Percentiles rank a stretch among this genome's conserved stretches.
Evolutionary conservation across 2,113 vertebrate genomes (phyloP).

Genomic region (Ibidorhyncha struthersii): DNA sequence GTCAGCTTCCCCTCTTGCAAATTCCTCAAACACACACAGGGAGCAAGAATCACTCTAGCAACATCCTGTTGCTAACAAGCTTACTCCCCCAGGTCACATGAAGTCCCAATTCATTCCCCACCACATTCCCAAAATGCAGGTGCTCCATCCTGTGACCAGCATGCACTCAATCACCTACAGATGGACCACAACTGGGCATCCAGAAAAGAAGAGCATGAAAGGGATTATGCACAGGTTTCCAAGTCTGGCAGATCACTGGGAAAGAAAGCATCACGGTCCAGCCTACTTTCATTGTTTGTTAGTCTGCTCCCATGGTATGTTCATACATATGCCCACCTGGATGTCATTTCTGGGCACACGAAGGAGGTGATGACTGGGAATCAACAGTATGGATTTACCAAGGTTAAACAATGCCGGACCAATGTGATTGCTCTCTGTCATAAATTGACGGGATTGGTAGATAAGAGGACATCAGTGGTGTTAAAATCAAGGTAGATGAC

Average conservation of each 20-base stretch:
- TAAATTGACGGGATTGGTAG: background rate
- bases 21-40: background rate
- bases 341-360: background rate
- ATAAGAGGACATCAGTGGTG: background rate
- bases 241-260: background rate
- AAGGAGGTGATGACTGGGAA: background rate
- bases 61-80: background rate
- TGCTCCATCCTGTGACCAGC: constrained; percentile 3
- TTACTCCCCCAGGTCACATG: background rate
- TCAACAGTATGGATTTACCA: background rate
- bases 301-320: background rate
- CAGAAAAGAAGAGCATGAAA: background rate
- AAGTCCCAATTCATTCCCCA: background rate
- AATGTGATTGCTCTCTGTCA: background rate
- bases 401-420: background rate
- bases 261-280: background rate
- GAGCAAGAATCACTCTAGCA: background rate
- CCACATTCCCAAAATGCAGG: background rate
- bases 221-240: background rate
- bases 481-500: no score
- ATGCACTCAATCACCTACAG: background rate
- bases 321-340: background rate
- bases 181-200: background rate
- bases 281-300: background rate
- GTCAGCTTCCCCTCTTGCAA: background rate